Conservation (phyloP, 2,113 vertebrate species). For the Parus major region DNA sequence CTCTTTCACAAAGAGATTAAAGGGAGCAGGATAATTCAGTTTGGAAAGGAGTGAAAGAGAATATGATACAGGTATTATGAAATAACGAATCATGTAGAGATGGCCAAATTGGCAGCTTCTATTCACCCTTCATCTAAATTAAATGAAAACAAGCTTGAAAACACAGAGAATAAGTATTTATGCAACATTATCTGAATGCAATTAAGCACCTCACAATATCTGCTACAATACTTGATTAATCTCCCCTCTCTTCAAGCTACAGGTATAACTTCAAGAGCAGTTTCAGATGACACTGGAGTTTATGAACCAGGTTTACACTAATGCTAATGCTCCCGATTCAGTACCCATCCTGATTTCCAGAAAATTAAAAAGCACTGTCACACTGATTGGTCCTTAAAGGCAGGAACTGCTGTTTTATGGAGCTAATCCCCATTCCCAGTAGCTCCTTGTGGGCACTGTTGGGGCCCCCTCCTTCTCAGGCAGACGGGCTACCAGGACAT, state of each 20-base stretch:
- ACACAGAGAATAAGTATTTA: constrained; percentile 33
- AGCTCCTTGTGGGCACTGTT: not conserved
- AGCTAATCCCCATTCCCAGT: not conserved
- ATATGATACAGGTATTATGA: constrained; percentile 64
- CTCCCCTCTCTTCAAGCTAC: not conserved
- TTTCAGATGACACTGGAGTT: not conserved
- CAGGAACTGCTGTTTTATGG: not conserved
- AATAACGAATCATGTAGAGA: constrained; percentile 51
- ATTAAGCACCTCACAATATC: not conserved
- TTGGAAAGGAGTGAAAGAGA: constrained; percentile 42
- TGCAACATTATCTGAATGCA: not conserved
- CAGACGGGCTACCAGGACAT: not conserved
- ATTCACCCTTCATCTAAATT: constrained; percentile 50
- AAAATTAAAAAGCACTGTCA: not conserved
- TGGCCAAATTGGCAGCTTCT: constrained; percentile 56
- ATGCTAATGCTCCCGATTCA: not conserved
- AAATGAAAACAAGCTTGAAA: constrained; percentile 48
- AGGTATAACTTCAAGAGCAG: not conserved
- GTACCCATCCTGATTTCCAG: not conserved
- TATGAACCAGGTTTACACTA: not conserved
- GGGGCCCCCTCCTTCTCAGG: not conserved
- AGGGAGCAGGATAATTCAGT: constrained; percentile 31
- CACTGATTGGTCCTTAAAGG: not conserved
- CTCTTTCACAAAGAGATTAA: constrained; percentile 56
- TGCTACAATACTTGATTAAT: not conserved